A percentile compares a stretch with the other conserved stretches of the same genome.
These are phyloP conservation scores for Trachymyrmex cornetzi DNA, from an alignment of 1,140 invertebrate genomes.

Conservation along the genomic window DNA sequence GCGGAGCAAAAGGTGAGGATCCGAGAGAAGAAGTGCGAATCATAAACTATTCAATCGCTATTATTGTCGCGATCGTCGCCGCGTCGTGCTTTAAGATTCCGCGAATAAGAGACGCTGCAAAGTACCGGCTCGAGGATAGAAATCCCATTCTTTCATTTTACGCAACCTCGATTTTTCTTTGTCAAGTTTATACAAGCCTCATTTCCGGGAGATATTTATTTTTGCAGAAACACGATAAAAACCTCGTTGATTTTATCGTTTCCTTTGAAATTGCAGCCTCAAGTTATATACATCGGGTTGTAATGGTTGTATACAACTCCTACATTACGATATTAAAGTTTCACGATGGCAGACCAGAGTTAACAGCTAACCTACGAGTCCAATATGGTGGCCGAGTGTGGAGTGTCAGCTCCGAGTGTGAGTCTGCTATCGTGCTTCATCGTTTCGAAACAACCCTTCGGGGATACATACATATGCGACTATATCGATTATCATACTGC, in stretches of 20 bases:
- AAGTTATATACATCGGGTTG: neutral
- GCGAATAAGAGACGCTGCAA: neutral
- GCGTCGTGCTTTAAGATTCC: neutral
- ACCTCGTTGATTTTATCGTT: neutral
- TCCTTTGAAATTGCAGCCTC: neutral
- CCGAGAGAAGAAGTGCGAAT: neutral
- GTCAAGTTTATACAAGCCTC: neutral
- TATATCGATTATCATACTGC: conserved; percentile 65
- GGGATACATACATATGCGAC: conserved; percentile 35
- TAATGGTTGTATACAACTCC: neutral
- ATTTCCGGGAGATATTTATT: neutral
- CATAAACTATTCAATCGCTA: conserved; percentile 53
- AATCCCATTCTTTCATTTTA: neutral
- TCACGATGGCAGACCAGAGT: neutral
- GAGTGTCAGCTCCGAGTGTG: neutral
- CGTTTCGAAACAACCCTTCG: conserved; percentile 3
- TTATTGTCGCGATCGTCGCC: conserved; percentile 5
- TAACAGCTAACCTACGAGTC: neutral
- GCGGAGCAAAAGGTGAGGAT: neutral
- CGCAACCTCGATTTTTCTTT: neutral
- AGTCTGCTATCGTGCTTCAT: neutral
- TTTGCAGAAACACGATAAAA: neutral
- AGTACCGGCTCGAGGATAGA: neutral
- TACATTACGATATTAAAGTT: conserved; percentile 21
- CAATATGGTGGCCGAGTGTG: neutral